Base-by-base conservation (phyloP, 92 coral and sea anemone species). In the Zoanthus sociatus region DNA sequence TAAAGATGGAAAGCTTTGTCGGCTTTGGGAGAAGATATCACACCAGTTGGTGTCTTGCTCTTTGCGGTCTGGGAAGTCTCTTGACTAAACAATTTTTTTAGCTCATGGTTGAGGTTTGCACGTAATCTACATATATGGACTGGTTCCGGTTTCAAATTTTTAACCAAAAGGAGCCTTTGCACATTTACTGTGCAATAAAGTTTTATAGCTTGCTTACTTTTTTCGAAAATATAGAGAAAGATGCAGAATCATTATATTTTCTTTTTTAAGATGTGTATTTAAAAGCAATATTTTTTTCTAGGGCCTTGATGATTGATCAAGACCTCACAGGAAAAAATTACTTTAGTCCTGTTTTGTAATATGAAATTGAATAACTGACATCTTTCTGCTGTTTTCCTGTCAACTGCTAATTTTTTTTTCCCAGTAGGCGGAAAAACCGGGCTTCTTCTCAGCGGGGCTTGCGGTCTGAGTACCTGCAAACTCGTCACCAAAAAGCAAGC, bases 61-160 rank as follows among this genome's bases (percentile, higher is more conserved):
- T 58, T 58, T 58, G 3, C 20, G n/a, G 12, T 58, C 0, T 58
- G 66, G 66, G 66, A 58, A 20, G 66, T 58, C 20, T 58, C 66
- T 13, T 17, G 26, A 6, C 66, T 15, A 6, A 13, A 58, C 17
- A 58, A 58, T 58, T 58, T 58, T 14, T 15, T 14, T 10, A 58
- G 66, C 15, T 5, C 1, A 1, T 17, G n/a, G 66, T 16, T 14
- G 66, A 5, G 4, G 18, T 12, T 58, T 15, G 17, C 66, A 58
- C 14, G 20, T 4, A 5, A 17, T 14, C 66, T 16, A 42, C 32
- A 16, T 18, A 21, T 7, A 1, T 56, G 75, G 60, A 5, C 58
- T n/a, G 61, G 7, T 64, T 67, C 85, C 85, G 85, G 85, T 81
- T 54, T 81, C 75, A 67, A 42, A 21, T 81, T 46, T 81, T 76